Percentiles rank a stretch among this genome's conserved stretches.
Conservation (phyloP, 1,140 invertebrate species). For the Drosophila triauraria region DNA sequence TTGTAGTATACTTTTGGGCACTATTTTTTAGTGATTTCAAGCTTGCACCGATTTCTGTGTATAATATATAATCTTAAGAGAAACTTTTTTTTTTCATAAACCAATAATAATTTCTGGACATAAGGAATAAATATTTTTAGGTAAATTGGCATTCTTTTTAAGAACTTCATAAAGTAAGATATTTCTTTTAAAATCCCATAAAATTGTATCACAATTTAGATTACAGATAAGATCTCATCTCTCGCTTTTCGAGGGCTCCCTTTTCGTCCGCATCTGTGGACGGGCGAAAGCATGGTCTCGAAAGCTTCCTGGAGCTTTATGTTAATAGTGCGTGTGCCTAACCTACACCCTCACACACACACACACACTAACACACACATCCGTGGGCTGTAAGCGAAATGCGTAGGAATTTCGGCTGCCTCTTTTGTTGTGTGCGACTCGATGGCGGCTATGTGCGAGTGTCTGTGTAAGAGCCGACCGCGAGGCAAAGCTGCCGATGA, state of each 20-base stretch:
- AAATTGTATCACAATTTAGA: neutral
- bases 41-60: too few relatives aligned
- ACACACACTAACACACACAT: constrained; percentile 16
- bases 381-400: constrained; percentile 39
- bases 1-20: neutral
- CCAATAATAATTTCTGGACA: too few relatives aligned
- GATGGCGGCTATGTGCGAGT: constrained; percentile 5
- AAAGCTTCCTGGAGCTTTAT: constrained; percentile 53
- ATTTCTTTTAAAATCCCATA: neutral
- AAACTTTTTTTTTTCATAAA: too few relatives aligned
- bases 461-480: constrained; percentile 40
- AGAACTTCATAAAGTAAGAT: too few relatives aligned
- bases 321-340: constrained; percentile 63
- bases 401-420: constrained; percentile 74
- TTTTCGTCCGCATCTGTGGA: constrained; percentile 5
- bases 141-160: too few relatives aligned
- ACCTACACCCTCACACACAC: constrained; percentile 64
- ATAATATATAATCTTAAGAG: too few relatives aligned
- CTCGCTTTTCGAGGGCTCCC: neutral
- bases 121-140: too few relatives aligned
- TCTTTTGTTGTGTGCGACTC: constrained; percentile 42
- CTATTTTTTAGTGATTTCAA: too few relatives aligned
- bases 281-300: neutral
- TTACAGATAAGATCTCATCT: neutral
- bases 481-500: constrained; percentile 47